Base-by-base conservation (phyloP, 2,888 invertebrate genomes). In the Hemithea aestivaria region DNA sequence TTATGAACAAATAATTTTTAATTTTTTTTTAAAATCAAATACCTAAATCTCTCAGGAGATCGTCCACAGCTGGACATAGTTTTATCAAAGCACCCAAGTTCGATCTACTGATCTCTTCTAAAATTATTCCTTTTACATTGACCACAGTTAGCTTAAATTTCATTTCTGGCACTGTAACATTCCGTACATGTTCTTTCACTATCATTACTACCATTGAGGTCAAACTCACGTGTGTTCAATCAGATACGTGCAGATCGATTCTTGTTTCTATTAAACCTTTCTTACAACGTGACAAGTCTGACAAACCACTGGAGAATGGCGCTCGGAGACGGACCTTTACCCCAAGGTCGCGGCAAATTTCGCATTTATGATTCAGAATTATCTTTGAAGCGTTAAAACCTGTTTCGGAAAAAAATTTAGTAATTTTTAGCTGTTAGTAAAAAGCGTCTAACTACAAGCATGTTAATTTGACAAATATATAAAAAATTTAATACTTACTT, bases 271-370 rank as follows among this genome's bases (percentile, higher is more conserved):
- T 43, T 33, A 32, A 48, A 48, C 54, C 26, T 45, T 30, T 39
- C 31, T 7, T 36, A 9, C 16, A 31, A 8, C 24, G 23, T 51
- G 50, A 58, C 53, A 56, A 51, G 61, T 66, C 69, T 73, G 78
- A 76, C 75, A 71, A 68, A 62, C 66, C 58, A 44, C 44, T 45
- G 59, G 79, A 73, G 80, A 80, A 76, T 65, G 79, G 78, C 70
- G 55, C 41, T 51, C 68, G 71, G 70, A 75, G 74, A 51, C 68
- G 71, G 70, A 75, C 75, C 79, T 79, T 68, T 65, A 39, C 49
- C 53, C 20, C 82, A 82, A 82, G 81, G 81, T 65, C 81, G 66
- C 56, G 57, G 52, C 55, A 24, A 53, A 62, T 60, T 58, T 48
- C 43, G 39, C 52, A 35, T 32, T 38, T 33, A 38, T 50, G 51